Evolutionary conservation across 1,140 invertebrate genomes (phyloP).

Genomic region (Bicyclus anynana): DNA sequence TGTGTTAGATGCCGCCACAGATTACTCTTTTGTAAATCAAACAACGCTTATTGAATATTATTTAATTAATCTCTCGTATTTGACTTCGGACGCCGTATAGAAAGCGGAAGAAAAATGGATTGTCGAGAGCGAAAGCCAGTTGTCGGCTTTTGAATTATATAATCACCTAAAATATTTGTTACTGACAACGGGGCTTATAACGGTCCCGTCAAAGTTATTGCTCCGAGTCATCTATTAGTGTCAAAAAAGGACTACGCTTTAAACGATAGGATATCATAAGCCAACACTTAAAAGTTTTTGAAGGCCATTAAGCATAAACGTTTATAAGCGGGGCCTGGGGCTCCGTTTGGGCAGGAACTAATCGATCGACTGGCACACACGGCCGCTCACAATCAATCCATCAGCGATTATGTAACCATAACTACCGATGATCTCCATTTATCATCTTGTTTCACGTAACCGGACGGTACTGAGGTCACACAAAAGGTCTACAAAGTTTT

Average conservation of each 20-base stretch:
- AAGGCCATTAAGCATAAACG: constrained; percentile 71
- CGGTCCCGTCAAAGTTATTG: constrained; percentile 30
- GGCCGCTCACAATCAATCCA: constrained; percentile 71
- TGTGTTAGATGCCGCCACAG: constrained; percentile 71
- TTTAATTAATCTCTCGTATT: constrained; percentile 73
- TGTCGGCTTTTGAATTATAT: constrained; percentile 28
- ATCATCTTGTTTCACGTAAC: constrained; percentile 69
- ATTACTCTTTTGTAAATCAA: constrained; percentile 74
- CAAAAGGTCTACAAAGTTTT: constrained; percentile 19
- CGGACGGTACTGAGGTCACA: constrained; percentile 49
- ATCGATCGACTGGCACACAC: constrained; percentile 67
- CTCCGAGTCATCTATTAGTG: constrained; percentile 38
- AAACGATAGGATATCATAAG: constrained; percentile 45
- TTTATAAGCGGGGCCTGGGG: constrained; percentile 45
- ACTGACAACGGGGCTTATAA: constrained; percentile 13
- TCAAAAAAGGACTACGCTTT: constrained; percentile 36
- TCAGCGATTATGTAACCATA: constrained; percentile 70
- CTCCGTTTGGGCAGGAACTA: constrained; percentile 53
- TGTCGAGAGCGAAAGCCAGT: constrained; percentile 31
- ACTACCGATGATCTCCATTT: constrained; percentile 72
- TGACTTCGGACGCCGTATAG: constrained; percentile 49
- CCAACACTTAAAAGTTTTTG: constrained; percentile 58
- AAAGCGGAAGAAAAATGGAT: constrained; percentile 39
- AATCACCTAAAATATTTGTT: constrained; percentile 20
- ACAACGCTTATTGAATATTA: constrained; percentile 73